Evolutionary conservation across 2,888 invertebrate species (phyloP).

Genomic region (Gandaritis pyraliata): DNA sequence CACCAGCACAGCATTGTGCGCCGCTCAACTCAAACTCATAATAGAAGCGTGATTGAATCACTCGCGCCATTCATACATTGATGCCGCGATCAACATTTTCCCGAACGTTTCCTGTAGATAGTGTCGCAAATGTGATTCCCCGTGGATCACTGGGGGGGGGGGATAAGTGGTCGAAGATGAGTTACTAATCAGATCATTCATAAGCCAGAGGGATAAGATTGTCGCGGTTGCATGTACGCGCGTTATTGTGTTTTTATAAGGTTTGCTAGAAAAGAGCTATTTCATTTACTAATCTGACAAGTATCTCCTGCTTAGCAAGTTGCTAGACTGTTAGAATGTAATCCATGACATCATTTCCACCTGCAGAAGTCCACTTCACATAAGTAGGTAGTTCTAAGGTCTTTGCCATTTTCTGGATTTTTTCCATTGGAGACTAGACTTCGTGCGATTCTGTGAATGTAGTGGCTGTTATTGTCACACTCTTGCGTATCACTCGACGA

Average conservation of each 20-base stretch:
- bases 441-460: too few species aligned
- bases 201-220: neutral
- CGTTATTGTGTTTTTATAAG: too few species aligned
- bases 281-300: too few species aligned
- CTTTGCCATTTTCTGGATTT: too few species aligned
- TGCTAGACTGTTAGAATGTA: too few species aligned
- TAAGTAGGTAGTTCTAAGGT: too few species aligned
- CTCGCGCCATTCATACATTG: slow-evolving; percentile 66
- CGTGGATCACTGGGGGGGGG: neutral
- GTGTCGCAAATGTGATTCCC: slow-evolving; percentile 40
- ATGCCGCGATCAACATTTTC: slow-evolving; percentile 60
- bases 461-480: too few species aligned
- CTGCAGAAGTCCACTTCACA: too few species aligned
- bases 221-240: neutral
- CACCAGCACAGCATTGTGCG: slow-evolving; percentile 65
- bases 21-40: slow-evolving; percentile 65
- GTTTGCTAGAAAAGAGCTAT: too few species aligned
- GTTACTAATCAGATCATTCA: slow-evolving; percentile 15
- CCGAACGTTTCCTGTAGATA: slow-evolving; percentile 45
- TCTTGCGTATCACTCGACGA: slow-evolving; percentile 6
- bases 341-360: too few species aligned
- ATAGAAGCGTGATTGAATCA: slow-evolving; percentile 74
- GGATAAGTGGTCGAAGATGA: slow-evolving; percentile 4
- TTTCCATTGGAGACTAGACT: too few species aligned
- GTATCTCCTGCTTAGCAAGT: too few species aligned